Conservation (phyloP, 2,797 vertebrate genomes). For the Eospalax fontanierii region DNA sequence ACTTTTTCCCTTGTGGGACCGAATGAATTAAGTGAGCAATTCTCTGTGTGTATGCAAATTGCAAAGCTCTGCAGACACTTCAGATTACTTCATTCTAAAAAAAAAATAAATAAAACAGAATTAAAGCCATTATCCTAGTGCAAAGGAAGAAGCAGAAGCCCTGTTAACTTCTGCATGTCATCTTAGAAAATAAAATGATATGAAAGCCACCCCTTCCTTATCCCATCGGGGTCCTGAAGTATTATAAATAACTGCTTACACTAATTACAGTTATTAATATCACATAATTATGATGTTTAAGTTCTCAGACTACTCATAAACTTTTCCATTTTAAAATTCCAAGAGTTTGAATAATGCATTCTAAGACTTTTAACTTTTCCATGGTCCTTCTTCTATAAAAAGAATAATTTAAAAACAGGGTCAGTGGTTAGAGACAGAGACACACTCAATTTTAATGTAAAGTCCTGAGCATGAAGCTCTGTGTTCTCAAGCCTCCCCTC, state of each 20-base stretch:
- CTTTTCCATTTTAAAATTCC: slow-evolving; percentile 31
- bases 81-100: slow-evolving; percentile 74
- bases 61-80: slow-evolving; percentile 67
- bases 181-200: slow-evolving; percentile 32
- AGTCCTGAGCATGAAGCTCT: too few relatives aligned
- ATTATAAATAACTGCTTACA: slow-evolving; percentile 2
- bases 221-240: slow-evolving; percentile 11
- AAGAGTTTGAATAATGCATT: background rate
- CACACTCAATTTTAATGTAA: rapidly evolving
- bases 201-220: slow-evolving; percentile 43
- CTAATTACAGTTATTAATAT: slow-evolving; percentile 26
- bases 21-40: slow-evolving; percentile 86
- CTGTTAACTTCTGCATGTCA: slow-evolving; percentile 56
- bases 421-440: background rate
- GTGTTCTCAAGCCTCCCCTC: background rate
- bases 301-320: slow-evolving; percentile 32
- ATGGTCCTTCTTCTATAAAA: background rate
- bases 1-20: slow-evolving; percentile 83
- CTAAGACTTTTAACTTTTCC: slow-evolving; percentile 43
- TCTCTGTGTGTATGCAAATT: slow-evolving; percentile 83
- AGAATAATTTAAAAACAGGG: background rate
- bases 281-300: slow-evolving; percentile 31
- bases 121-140: slow-evolving; percentile 65
- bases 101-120: too few relatives aligned
- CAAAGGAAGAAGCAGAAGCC: slow-evolving; percentile 61